These are phyloP conservation scores for Araneus ventricosus DNA, from an alignment of 1,140 invertebrate species.

Conservation along the genomic window DNA sequence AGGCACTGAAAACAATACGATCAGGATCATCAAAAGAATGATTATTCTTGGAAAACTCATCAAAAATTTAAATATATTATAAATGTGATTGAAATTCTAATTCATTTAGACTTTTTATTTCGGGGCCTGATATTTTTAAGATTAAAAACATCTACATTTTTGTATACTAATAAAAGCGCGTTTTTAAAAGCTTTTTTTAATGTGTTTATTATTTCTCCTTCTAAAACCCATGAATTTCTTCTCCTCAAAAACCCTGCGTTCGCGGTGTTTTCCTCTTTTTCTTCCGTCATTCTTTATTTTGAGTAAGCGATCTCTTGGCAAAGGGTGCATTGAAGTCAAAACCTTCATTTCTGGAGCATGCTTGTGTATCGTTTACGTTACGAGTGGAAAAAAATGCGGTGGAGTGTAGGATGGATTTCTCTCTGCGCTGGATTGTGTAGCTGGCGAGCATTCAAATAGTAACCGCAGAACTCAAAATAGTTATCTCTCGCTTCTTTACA, in stretches of 20 bases:
- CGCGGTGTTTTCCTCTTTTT: not conserved
- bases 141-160: too few species aligned
- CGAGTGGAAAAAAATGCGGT: slow-evolving; percentile 18
- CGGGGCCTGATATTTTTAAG: too few species aligned
- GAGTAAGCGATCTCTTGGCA: slow-evolving; percentile 1
- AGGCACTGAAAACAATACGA: too few species aligned
- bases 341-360: not conserved
- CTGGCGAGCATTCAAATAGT: slow-evolving; percentile 36
- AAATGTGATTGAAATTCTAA: too few species aligned
- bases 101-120: too few species aligned
- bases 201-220: too few species aligned
- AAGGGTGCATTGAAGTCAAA: not conserved
- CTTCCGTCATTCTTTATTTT: slow-evolving; percentile 16
- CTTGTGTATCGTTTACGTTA: not conserved
- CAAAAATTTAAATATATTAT: too few species aligned
- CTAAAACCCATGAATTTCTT: too few species aligned
- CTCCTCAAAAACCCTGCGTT: not conserved
- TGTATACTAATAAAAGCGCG: too few species aligned
- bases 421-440: not conserved
- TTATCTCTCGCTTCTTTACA: not conserved
- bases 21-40: too few species aligned
- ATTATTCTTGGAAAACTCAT: too few species aligned
- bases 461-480: slow-evolving; percentile 40
- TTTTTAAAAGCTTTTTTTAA: too few species aligned
- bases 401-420: not conserved